A percentile compares a stretch with the other conserved stretches of the same genome.
Evolutionary conservation across 2,797 vertebrate genomes (phyloP).

Genomic region (Bovichtus diacanthus): DNA sequence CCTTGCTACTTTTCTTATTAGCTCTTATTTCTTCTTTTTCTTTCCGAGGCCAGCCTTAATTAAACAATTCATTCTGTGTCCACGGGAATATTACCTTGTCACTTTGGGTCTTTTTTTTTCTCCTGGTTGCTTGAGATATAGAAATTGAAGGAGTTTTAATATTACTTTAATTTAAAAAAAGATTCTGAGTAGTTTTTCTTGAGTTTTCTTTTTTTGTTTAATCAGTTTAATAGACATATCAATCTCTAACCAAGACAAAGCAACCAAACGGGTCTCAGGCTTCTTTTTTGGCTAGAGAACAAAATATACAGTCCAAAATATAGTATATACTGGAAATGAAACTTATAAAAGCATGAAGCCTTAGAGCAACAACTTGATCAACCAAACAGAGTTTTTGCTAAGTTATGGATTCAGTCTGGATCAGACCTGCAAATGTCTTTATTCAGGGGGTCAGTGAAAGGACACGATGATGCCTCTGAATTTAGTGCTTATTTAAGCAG

Average conservation of each 20-base stretch:
- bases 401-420: not conserved
- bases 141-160: not conserved
- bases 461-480: not conserved
- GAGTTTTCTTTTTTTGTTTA: not conserved
- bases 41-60: not conserved
- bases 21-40: not conserved
- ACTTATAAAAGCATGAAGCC: not conserved
- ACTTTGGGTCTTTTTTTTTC: not conserved
- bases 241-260: not conserved
- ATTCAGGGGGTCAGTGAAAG: conserved; percentile 9
- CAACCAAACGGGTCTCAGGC: not conserved
- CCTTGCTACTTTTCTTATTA: not conserved
- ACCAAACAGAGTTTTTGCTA: not conserved
- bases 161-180: not conserved
- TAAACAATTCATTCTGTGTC: not conserved
- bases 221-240: not conserved
- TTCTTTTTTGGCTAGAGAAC: not conserved
- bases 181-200: not conserved
- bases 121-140: not conserved
- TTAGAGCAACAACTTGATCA: not conserved
- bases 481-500: conserved; percentile 23
- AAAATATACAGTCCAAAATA: not conserved
- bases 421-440: not conserved
- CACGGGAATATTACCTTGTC: not conserved
- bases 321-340: not conserved